Evolutionary conservation across 1,140 invertebrate genomes (phyloP).

Genomic region (Trachymyrmex septentrionalis): DNA sequence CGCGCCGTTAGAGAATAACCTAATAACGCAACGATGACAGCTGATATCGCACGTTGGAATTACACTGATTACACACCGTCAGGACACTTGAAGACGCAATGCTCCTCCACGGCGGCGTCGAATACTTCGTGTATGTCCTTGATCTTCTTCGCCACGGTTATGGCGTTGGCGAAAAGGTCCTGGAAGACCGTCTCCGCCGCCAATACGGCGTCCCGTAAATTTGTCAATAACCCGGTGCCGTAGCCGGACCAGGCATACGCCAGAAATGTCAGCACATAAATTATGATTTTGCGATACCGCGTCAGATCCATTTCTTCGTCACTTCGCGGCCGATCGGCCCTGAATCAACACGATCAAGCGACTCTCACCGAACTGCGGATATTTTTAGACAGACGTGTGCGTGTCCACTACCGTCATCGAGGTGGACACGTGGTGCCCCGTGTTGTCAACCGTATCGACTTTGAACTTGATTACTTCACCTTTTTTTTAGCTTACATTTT

Average conservation of each 20-base stretch:
- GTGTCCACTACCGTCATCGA: slow-evolving; percentile 6
- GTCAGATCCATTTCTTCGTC: slow-evolving; percentile 79
- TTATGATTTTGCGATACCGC: slow-evolving; percentile 90
- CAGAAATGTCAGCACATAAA: slow-evolving; percentile 91
- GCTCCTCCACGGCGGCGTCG: slow-evolving; percentile 93
- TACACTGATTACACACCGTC: slow-evolving; percentile 86
- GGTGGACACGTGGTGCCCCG: slow-evolving; percentile 51
- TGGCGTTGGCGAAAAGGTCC: slow-evolving; percentile 91
- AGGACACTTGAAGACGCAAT: slow-evolving; percentile 92
- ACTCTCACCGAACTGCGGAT: slow-evolving; percentile 10
- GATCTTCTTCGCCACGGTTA: slow-evolving; percentile 92
- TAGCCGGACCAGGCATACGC: slow-evolving; percentile 93
- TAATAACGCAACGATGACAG: slow-evolving; percentile 25
- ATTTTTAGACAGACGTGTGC: slow-evolving; percentile 70
- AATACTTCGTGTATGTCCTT: slow-evolving; percentile 93
- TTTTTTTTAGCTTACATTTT: neutral
- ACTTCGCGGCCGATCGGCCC: neutral
- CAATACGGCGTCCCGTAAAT: slow-evolving; percentile 92
- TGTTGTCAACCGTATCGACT: neutral
- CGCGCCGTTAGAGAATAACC: neutral
- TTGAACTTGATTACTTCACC: neutral
- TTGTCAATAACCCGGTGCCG: slow-evolving; percentile 91
- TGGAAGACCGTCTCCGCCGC: slow-evolving; percentile 92
- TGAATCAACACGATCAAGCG: neutral
- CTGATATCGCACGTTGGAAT: neutral